Evolutionary conservation across 23 tunicate genomes (phyloP), one percentile per base, ranked within the genome.

Genomic region (Clavelina lepadiformis): DNA sequence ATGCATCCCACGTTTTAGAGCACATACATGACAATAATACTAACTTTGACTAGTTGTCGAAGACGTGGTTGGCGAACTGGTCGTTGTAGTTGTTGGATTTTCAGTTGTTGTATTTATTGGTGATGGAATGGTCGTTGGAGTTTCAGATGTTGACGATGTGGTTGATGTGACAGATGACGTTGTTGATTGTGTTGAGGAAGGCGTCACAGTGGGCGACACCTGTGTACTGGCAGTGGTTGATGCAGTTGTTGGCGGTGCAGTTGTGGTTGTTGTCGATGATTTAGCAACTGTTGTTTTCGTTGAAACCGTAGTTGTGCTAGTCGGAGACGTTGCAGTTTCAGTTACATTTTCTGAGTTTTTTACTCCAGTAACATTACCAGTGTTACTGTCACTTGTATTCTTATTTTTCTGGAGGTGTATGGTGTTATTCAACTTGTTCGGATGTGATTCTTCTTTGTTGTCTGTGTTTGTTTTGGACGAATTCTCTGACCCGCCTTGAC

Each of bases 91-190:
- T 7, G 63, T 57, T 57, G 63, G 26, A 2, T 31, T 8, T 57
- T 31, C 28, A 8, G 32, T 27, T 58, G 35, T 58, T 5, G 65
- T 58, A 5, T 28, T 5, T 58, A 35, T 30, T 6, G 38, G 29
- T 28, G 65, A 5, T 28, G 65, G 29, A 28, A 5, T 58, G 37
- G 65, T 58, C 29, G 37, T 58, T 5, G 65, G 4, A 4, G 65
- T 4, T 5, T 20, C 65, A 58, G 36, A 18, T 5, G 8, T 28
- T 58, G 35, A 27, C 5, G 67, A 19, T 8, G 67, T 28, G 2
- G 65, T 58, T 58, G 67, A 33, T n/a, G 67, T 23, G 15, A 46
- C 24, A 6, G 20, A 23, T 54, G 60, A 6, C 8, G 23, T 8
- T 54, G 24, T 57, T 27, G 32, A 25, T 3, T 41, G 19, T 19